Base-by-base conservation (phyloP, 2,113 vertebrate genomes). In the Hippocampus abdominalis region DNA sequence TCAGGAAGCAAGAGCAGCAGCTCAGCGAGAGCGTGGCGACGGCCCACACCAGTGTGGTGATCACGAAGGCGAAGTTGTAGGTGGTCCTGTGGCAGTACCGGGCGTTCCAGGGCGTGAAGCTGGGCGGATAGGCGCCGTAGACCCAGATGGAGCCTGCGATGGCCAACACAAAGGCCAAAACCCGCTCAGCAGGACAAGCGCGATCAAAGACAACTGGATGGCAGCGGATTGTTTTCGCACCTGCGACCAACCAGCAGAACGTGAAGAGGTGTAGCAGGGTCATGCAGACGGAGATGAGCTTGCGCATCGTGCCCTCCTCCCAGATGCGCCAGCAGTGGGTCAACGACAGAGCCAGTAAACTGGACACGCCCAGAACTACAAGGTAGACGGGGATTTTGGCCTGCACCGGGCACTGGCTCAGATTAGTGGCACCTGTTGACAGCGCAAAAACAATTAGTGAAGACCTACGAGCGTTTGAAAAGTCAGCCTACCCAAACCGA, bases 341-440 rank as follows among this genome's bases (percentile, higher is more conserved):
- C 62, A 86, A 5, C 68, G 23, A 27, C 61, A 89, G 59, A 44
- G 76, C 63, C 59, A 86, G 0, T 57, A 88, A 25, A 65, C 44
- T 81, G 74, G 2, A 25, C 1, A 42, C 56, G 42, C 89, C 89
- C 48, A 87, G 39, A 48, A 85, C 85, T 20, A 86, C 75, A 64
- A 90, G 79, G 73, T 82, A 90, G 72, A 90, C 68, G 64, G 89
- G 87, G 54, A 90, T 82, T n/a, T 66, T 11, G 1, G 81, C 78
- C 39, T 90, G 69, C 7, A 75, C 12, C 3, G 81, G 77, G 56
- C 89, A 90, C 0, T 0, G 0, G 6, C 6, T 1, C 59, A 87
- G 18, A 70, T 88, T 68, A 13, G 3, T 64, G 18, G 42, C 71
- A 2, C 87, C 89, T 90, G 2, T 25, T 18, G 7, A 32, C 63